Evolutionary conservation across 2,113 vertebrate genomes (phyloP), one percentile per base, ranked within the genome.

Genomic region (Ptilorrhoa leucosticta): DNA sequence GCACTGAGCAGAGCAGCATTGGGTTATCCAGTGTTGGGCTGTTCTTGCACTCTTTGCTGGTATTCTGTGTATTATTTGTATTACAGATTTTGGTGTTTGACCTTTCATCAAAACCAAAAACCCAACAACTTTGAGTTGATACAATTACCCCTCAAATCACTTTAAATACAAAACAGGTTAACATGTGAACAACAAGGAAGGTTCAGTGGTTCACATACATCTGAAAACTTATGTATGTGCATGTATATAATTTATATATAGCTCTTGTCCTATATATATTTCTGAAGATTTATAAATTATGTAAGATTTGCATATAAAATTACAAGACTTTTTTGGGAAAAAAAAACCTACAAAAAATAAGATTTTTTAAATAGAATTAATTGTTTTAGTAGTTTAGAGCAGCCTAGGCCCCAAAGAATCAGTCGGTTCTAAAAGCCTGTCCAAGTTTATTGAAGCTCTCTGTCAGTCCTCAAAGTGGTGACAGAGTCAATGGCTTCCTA

Each of bases 291-390:
- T 78, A 56, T 44, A 57, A 69, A 57, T 51, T 0, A 50, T 20
- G 3, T 33, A 30, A 69, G 16, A 48, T 33, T 54, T 64, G 17
- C 10, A n/a, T 26, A 47, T 26, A 48, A 37, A 60, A 50, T 22
- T 28, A 8, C 30, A 64, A 51, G 1, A 4, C 1, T 37, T n/a
- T 71, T 35, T 35, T 3, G 4, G 0, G 4, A 28, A 18, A 44
- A 81, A 28, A 10, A 28, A 23, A 6, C 10, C 12, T n/a, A 18
- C 4, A 33, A 23, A 15, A 31, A 65, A 18, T 27, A 35, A 21
- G 12, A 17, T 57, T 42, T 56, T 48, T 1, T 2, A 33, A 24
- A 30, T 27, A 51, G 13, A 56, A 31, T 28, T 65, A 39, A 1
- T 5, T 30, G 48, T 56, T 78, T 82, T 13, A 47, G 13, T 65